These are phyloP conservation scores for Malurus alboscapulatus DNA, from an alignment of 2,113 vertebrate species.

Conservation along the genomic window DNA sequence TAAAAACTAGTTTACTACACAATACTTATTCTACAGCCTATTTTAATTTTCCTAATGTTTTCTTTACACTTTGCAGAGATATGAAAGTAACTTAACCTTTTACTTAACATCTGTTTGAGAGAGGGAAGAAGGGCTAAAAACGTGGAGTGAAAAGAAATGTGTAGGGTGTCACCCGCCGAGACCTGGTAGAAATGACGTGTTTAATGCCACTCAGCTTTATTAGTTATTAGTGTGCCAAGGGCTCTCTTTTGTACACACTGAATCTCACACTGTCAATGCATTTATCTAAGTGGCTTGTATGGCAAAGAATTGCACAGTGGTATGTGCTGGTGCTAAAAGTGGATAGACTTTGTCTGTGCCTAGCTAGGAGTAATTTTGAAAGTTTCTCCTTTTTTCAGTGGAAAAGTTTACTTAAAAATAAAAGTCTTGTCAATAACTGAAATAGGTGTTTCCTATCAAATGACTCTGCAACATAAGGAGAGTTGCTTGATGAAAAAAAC, in stretches of 20 bases:
- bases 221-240: not conserved
- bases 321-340: not conserved
- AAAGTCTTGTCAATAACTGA: not conserved
- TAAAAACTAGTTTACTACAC: not conserved
- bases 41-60: constrained; percentile 10
- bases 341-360: not conserved
- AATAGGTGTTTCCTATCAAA: not conserved
- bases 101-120: not conserved
- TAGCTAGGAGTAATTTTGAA: not conserved
- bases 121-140: not conserved
- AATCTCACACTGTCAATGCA: not conserved
- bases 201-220: constrained; percentile 14
- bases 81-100: not conserved
- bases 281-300: not conserved
- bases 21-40: not conserved
- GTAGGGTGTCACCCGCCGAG: not conserved
- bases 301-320: not conserved
- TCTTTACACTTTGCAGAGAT: not conserved
- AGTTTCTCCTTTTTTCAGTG: not conserved
- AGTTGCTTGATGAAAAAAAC: not conserved
- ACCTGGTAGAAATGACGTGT: not conserved
- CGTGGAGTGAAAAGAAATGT: not conserved
- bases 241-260: not conserved
- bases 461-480: not conserved
- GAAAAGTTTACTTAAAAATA: not conserved